Base-by-base conservation (phyloP, 2,113 vertebrate species). In the Brachirus orientalis region DNA sequence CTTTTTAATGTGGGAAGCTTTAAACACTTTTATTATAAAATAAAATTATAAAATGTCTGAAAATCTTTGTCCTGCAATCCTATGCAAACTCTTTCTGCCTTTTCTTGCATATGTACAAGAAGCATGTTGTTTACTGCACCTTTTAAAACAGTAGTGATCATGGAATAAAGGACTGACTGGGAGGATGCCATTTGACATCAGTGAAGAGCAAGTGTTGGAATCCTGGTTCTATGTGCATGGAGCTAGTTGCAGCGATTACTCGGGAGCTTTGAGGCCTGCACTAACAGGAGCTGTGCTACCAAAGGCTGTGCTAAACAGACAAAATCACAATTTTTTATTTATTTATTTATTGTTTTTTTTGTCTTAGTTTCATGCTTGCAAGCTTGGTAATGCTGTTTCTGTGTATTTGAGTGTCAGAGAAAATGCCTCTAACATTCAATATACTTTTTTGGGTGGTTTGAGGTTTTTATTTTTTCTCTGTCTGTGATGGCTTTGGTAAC, bases 191-290 rank as follows among this genome's bases (percentile, higher is more conserved):
- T 88, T 86, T 86, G 51, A 69, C 36, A 69, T 69, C 8, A 36
- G 60, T 52, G 19, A 46, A 33, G 38, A 59, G 53, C 63, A 40
- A 22, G 19, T 40, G 52, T 52, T 79, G 61, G n/a, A 58, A 17
- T 67, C 67, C 65, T 77, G 61, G 79, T 66, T 84, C 74, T 86
- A 71, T 88, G 77, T 77, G 77, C 86, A 84, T 86, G 80, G 74
- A 77, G 75, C 56, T 77, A 38, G 63, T 47, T 63, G 55, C 47
- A 69, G 47, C 77, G 62, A 3, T 66, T 45, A 74, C 68, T n/a
- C n/a, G n/a, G n/a, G n/a, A 58, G 60, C 77, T 77, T 46, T 33
- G 38, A 62, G 50, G 67, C 46, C 53, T 79, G 81, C 76, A 46
- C 75, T 45, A 57, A 38, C 62, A 46, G 65, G 47, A 60, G 67